A percentile compares a stretch with the other conserved stretches of the same genome.
phyloP scores from a whole-genome alignment of 2,797 vertebrate species.

The Sebastes itinus region DNA sequence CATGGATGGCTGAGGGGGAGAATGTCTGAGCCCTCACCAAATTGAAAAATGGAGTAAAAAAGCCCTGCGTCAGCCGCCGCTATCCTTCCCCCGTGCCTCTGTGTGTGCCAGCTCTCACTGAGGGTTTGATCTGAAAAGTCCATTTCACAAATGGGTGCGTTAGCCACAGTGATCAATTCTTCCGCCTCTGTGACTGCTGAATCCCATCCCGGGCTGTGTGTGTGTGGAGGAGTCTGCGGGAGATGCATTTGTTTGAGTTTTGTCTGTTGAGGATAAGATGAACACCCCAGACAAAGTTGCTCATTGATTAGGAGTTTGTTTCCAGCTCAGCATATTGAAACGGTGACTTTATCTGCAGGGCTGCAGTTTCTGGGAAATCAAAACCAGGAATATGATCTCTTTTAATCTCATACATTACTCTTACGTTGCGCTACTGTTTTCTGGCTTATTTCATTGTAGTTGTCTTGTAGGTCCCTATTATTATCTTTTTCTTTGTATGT shows the following conservation, averaged over 20 bases:
- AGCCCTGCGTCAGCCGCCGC: conserved; percentile 59
- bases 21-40: conserved; percentile 36
- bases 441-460: background rate
- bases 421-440: background rate
- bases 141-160: conserved; percentile 70
- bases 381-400: background rate
- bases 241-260: conserved; percentile 35
- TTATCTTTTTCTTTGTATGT: background rate
- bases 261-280: conserved; percentile 34
- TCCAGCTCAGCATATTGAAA: conserved; percentile 20
- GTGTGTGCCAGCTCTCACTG: conserved; percentile 43
- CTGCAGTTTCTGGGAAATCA: background rate
- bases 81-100: conserved; percentile 33
- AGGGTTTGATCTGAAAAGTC: conserved; percentile 58
- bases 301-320: conserved; percentile 19
- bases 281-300: conserved; percentile 12
- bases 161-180: conserved; percentile 57
- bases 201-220: background rate
- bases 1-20: conserved; percentile 35
- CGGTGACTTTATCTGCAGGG: conserved; percentile 4
- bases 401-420: background rate
- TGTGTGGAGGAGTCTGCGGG: background rate
- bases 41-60: conserved; percentile 59
- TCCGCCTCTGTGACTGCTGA: conserved; percentile 21
- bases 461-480: background rate